phyloP scores from a whole-genome alignment of 2,888 invertebrate genomes.

The Poecilus cupreus region DNA sequence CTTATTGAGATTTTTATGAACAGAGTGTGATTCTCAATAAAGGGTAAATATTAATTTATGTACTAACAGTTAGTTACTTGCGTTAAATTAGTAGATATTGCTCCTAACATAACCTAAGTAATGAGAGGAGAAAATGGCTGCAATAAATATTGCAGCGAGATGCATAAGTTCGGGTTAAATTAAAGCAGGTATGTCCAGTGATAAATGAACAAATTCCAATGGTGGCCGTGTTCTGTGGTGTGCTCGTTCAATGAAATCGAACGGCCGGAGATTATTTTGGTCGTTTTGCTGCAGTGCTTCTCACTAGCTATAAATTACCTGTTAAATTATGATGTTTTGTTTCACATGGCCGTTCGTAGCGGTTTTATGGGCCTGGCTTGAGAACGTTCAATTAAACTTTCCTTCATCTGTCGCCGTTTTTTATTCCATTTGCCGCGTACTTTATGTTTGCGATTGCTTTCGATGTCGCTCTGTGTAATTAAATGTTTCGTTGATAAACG shows the following conservation, averaged over 20 bases:
- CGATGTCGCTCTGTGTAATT: constrained; percentile 33
- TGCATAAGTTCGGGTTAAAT: too few species aligned
- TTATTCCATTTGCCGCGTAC: constrained; percentile 8
- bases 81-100: too few species aligned
- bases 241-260: constrained; percentile 9
- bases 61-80: too few species aligned
- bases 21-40: too few species aligned
- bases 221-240: not conserved
- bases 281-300: constrained; percentile 27
- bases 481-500: constrained; percentile 42
- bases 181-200: not conserved
- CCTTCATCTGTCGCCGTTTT: constrained; percentile 26
- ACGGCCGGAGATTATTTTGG: constrained; percentile 8
- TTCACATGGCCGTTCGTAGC: constrained; percentile 33
- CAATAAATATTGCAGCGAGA: too few species aligned
- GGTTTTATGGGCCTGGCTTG: constrained; percentile 33
- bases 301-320: constrained; percentile 53
- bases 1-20: too few species aligned
- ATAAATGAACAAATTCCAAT: constrained; percentile 1
- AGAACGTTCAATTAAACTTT: constrained; percentile 51
- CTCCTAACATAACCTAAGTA: too few species aligned
- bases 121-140: too few species aligned
- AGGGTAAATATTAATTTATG: too few species aligned
- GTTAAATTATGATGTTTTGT: constrained; percentile 56
- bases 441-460: constrained; percentile 23